Conservation (phyloP, 2,888 invertebrate genomes). For the Andrena camellia region DNA sequence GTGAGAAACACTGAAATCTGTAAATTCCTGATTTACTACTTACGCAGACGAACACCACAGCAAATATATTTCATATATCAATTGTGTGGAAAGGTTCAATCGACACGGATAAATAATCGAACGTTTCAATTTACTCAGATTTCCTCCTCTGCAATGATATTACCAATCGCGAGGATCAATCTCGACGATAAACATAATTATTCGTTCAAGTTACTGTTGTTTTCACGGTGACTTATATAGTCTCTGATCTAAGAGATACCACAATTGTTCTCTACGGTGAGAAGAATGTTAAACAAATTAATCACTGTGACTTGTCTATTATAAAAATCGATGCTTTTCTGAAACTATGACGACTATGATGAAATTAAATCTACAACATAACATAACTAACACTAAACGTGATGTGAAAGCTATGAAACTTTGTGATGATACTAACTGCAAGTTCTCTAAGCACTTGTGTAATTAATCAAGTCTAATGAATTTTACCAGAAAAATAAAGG, state of each 20-base stretch:
- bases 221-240: constrained; percentile 12
- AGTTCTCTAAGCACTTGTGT: constrained; percentile 22
- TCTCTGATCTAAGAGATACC: not conserved
- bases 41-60: constrained; percentile 73
- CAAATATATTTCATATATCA: constrained; percentile 51
- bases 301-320: constrained; percentile 46
- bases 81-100: constrained; percentile 39
- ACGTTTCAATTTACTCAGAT: constrained; percentile 14
- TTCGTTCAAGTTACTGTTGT: not conserved
- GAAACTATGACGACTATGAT: constrained; percentile 7
- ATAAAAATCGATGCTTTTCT: constrained; percentile 9
- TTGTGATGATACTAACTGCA: constrained; percentile 15
- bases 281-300: constrained; percentile 30
- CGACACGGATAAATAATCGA: constrained; percentile 16
- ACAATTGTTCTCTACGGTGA: constrained; percentile 21
- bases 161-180: constrained; percentile 9
- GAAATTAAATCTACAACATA: constrained; percentile 20
- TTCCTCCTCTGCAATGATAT: constrained; percentile 4
- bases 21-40: constrained; percentile 62
- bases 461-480: not conserved
- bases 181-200: not conserved
- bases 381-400: constrained; percentile 11
- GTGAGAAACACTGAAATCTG: constrained; percentile 66
- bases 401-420: constrained; percentile 18
- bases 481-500: not conserved